Evolutionary conservation across 2,888 invertebrate genomes (phyloP), one percentile per base, ranked within the genome.

Genomic region (Drosophila mettleri): DNA sequence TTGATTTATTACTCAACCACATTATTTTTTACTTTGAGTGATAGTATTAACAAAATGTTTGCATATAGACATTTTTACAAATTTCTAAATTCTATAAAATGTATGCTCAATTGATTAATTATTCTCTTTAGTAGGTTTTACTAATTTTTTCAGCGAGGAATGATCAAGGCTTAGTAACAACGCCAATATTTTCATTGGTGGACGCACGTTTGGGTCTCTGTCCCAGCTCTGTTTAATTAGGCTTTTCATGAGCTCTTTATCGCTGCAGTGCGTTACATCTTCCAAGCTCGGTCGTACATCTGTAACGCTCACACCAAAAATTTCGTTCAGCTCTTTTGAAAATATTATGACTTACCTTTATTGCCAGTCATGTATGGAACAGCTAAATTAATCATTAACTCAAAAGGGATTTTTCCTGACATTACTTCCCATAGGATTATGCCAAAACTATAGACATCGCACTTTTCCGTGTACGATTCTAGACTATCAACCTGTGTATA

Each of bases 391-490:
- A 16, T 22, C 2, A 6, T 10, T 3, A 2, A 8, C 8, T 0
- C 1, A 3, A 6, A 36, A 54, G 9, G 77, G 72, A 10, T 10
- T 9, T 31, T 41, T 48, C 4, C 36, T 1, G 69, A 48, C 29
- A 80, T n/a, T 33, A 61, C 38, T 27, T 78, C 80, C 78, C 80
- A 78, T 7, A 63, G 34, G 12, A 60, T 16, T n/a, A 80, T 66
- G 2, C 55, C 73, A 58, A 69, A 78, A 24, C 81, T 77, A 12
- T 63, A 45, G 2, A 78, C 63, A 69, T 76, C 76, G 9, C 79
- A 14, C 3, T 27, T 8, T 18, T 51, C 45, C 10, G 45, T 45
- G 45, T 45, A 45, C 16, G 12, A 12, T 31, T 10, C 1, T 27
- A 1, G 1, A 1, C 0, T 1, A 6, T 12, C 3, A 10, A 24